A percentile compares a stretch with the other conserved stretches of the same genome.
Conservation (phyloP, 2,113 vertebrate species). For the Hylia prasina region DNA sequence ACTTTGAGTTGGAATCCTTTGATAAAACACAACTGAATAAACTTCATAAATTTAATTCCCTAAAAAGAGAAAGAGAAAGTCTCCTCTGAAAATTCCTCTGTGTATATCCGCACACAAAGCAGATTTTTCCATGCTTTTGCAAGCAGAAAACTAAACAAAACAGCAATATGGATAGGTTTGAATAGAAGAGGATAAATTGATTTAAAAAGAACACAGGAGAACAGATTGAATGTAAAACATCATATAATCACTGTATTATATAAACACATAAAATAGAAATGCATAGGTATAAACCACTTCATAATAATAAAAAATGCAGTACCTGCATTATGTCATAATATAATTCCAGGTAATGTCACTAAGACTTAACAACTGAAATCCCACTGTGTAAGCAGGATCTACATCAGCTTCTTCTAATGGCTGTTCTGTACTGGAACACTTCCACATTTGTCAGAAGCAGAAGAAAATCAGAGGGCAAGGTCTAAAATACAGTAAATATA, state of each 20-base stretch:
- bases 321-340: background rate
- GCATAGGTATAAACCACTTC: background rate
- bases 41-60: constrained; percentile 62
- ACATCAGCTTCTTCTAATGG: background rate
- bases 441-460: background rate
- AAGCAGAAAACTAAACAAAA: constrained; percentile 35
- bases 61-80: constrained; percentile 34
- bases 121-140: constrained; percentile 15
- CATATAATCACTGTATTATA: background rate
- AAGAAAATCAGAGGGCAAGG: background rate
- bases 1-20: constrained; percentile 60
- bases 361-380: background rate
- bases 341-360: background rate
- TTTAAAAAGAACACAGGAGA: background rate
- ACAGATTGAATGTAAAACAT: background rate
- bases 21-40: constrained; percentile 63
- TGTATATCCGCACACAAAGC: constrained; percentile 30
- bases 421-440: background rate
- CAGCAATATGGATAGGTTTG: constrained; percentile 2
- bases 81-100: constrained; percentile 45
- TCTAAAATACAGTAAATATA: background rate
- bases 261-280: background rate
- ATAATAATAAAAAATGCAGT: background rate
- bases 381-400: background rate
- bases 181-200: background rate